Base-by-base conservation (phyloP, 35 echinoderm and acorn worm genomes). In the Stichopus chloronotus region DNA sequence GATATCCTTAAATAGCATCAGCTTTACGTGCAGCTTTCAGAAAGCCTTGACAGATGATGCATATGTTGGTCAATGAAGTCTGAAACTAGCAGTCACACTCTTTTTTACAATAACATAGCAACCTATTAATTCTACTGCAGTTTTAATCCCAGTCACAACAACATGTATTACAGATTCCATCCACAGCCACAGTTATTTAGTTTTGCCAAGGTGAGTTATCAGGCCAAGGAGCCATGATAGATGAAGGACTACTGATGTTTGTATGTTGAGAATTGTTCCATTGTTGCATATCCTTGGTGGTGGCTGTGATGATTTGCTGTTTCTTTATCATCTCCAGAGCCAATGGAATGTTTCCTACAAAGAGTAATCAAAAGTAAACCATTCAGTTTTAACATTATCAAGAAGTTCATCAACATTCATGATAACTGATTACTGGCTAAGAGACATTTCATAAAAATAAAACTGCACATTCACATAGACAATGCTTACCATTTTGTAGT, bases 281-380 rank as follows among this genome's bases (percentile, higher is more conserved):
- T n/a, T 85, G 91, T 9, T 5, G 20, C 23, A 69, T 78, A 13
- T 65, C 17, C 2, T 81, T 57, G 90, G 94, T 96, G 56, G 94
- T 58, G 87, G 94, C 94, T 1, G 97, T 95, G 55, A 98, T 94
- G 79, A 98, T 25, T 76, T 98, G 97, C 52, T 98, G 94, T 63
- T 96, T 98, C 88, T 98, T 98, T 3, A 98, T 92, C 97, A 98
- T 98, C 76, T 98, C 95, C 14, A 98, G 91, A 13, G 97, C 97
- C 90, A 96, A 25, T 25, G 86, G 81, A 55, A 94, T 87, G 58
- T 94, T 98, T 30, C 97, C 97, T 98, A 87, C n/a, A 81, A 71
- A 8, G 11, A n/a, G 5, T 56, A 9, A 88, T 24, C 2, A 85
- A 60, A 59, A 21, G 9, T 59, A 21, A 21, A 85, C 5, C 5